Conservation (phyloP, 2,888 invertebrate genomes). For the Dicyrtomina minuta region DNA sequence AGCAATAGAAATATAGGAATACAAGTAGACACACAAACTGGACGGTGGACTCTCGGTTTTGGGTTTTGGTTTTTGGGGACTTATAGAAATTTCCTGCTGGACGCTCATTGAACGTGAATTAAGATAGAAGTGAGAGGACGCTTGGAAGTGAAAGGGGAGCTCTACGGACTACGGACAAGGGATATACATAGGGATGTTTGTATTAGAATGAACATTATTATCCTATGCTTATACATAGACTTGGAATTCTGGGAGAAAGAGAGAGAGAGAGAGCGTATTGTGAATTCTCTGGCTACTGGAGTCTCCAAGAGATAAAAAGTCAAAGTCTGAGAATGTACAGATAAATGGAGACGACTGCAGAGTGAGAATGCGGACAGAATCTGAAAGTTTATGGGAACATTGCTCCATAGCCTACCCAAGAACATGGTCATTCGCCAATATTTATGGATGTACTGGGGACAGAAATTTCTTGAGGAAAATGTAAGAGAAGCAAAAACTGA, state of each 20-base stretch:
- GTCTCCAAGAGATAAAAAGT: constrained; percentile 7
- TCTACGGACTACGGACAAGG: neutral
- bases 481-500: constrained; percentile 5
- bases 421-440: constrained; percentile 31
- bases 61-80: no score
- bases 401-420: constrained; percentile 22
- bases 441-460: constrained; percentile 35
- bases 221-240: neutral
- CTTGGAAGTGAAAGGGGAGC: neutral
- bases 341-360: constrained; percentile 28
- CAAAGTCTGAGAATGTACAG: constrained; percentile 18
- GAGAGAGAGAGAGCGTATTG: neutral
- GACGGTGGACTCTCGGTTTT: no score
- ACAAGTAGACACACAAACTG: no score
- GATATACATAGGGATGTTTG: constrained; percentile 1
- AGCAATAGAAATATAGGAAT: no score
- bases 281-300: neutral
- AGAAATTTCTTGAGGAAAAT: constrained; percentile 20
- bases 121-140: constrained; percentile 2
- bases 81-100: constrained; percentile 17
- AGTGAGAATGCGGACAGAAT: constrained; percentile 31
- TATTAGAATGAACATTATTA: constrained; percentile 9
- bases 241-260: neutral
- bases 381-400: constrained; percentile 29
- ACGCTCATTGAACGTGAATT: constrained; percentile 23